phyloP scores from a whole-genome alignment of 2,888 invertebrate genomes.

The Balanococcus diminutus region DNA sequence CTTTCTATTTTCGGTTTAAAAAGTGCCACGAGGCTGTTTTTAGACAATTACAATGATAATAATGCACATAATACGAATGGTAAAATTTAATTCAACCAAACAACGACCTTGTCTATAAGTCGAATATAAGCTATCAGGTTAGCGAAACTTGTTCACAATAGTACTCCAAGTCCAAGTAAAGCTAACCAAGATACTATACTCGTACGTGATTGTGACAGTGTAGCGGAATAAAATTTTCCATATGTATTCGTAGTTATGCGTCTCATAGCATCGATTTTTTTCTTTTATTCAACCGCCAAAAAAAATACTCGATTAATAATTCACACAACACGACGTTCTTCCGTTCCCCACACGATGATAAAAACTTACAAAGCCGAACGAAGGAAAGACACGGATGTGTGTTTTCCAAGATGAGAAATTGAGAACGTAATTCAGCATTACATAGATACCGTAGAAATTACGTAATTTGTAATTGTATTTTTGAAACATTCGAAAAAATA shows the following conservation, averaged over 20 bases:
- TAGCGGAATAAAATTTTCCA: neutral
- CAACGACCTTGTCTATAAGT: neutral
- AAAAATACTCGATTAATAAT: slow-evolving; percentile 3
- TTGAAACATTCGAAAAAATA: neutral
- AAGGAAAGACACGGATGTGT: neutral
- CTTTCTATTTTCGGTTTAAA: neutral
- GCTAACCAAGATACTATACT: neutral
- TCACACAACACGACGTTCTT: neutral
- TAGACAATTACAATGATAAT: neutral
- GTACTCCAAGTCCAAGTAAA: too few relatives aligned
- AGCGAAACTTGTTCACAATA: neutral
- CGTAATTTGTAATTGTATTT: neutral
- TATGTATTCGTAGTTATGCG: neutral
- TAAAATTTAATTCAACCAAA: neutral
- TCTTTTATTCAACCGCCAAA: neutral
- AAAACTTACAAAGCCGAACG: neutral
- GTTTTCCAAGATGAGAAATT: neutral
- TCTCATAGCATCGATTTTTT: neutral
- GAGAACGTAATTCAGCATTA: neutral
- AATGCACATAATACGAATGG: neutral
- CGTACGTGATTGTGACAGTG: neutral
- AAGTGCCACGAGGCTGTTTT: neutral
- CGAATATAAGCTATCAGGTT: slow-evolving; percentile 14
- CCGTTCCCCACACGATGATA: neutral
- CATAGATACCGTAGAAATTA: neutral